These are phyloP conservation scores for Chaetophractus vellerosus DNA, from an alignment of 2,797 vertebrate genomes.

Conservation along the genomic window DNA sequence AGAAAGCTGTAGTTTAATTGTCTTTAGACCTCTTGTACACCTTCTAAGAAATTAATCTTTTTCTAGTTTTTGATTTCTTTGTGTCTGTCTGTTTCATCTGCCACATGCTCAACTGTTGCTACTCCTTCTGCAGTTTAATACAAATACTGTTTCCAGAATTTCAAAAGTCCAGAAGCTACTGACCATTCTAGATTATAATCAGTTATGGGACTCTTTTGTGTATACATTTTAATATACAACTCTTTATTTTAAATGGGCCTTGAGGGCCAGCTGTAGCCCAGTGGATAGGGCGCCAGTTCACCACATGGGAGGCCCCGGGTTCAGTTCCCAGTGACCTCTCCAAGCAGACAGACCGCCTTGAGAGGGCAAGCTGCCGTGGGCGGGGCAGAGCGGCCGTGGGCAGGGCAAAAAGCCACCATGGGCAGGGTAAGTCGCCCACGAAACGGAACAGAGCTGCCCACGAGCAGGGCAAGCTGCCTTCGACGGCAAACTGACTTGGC, in stretches of 20 bases:
- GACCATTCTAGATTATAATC: neutral
- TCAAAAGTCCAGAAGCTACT: conserved; percentile 13
- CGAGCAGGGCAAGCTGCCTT: too few relatives aligned
- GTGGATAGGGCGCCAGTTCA: too few relatives aligned
- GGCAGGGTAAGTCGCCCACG: too few relatives aligned
- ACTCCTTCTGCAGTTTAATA: conserved; percentile 8
- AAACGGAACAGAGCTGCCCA: too few relatives aligned
- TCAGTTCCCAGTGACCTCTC: too few relatives aligned
- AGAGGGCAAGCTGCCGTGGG: too few relatives aligned
- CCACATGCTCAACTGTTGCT: neutral
- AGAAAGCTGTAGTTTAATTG: neutral
- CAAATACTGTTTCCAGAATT: conserved; percentile 43
- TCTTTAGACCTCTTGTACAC: neutral
- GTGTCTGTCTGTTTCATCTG: neutral
- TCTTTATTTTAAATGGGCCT: conserved; percentile 6
- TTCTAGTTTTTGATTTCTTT: neutral
- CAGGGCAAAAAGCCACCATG: too few relatives aligned
- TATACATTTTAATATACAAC: neutral
- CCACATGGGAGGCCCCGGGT: too few relatives aligned
- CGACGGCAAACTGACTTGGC: too few relatives aligned
- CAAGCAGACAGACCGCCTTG: too few relatives aligned
- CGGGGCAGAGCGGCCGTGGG: too few relatives aligned
- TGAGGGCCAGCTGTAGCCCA: too few relatives aligned
- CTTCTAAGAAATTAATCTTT: conserved; percentile 49
- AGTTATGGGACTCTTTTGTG: neutral